Conservation (phyloP, 2,888 invertebrate genomes). For the Crocallis elinguaria region DNA sequence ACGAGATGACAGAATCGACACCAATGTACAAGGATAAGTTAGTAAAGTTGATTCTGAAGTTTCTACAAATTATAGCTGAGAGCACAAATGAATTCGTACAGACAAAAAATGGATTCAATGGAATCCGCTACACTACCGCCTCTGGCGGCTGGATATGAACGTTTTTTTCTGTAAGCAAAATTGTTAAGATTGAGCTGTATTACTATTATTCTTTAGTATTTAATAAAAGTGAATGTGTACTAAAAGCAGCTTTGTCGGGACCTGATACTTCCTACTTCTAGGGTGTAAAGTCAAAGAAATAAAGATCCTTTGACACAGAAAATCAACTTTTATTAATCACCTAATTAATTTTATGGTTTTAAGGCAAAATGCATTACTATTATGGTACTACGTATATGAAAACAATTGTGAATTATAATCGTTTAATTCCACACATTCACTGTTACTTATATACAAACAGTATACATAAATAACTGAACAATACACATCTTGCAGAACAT, state of each 20-base stretch:
- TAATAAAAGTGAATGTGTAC: not conserved
- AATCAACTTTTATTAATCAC: conserved; percentile 34
- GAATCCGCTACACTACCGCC: too few relatives aligned
- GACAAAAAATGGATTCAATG: too few relatives aligned
- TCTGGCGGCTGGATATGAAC: too few relatives aligned
- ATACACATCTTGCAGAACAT: not conserved
- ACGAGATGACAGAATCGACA: too few relatives aligned
- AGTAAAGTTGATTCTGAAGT: too few relatives aligned
- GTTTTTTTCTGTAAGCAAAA: too few relatives aligned
- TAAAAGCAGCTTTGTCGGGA: conserved; percentile 20
- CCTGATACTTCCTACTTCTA: conserved; percentile 29
- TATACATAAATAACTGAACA: conserved; percentile 20
- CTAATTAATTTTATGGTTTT: not conserved
- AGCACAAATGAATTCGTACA: too few relatives aligned
- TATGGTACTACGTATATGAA: not conserved
- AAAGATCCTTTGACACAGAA: conserved; percentile 60
- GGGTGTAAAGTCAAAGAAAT: conserved; percentile 71
- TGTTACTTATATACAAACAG: conserved; percentile 29
- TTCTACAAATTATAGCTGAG: too few relatives aligned
- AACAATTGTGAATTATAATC: conserved; percentile 3
- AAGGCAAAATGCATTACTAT: too few relatives aligned
- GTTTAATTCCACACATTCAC: conserved; percentile 6
- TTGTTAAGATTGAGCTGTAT: too few relatives aligned
- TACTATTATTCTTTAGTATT: too few relatives aligned
- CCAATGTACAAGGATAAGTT: too few relatives aligned